Conservation (phyloP, 2,797 vertebrate genomes). For the Euphonia xanthogaster region DNA sequence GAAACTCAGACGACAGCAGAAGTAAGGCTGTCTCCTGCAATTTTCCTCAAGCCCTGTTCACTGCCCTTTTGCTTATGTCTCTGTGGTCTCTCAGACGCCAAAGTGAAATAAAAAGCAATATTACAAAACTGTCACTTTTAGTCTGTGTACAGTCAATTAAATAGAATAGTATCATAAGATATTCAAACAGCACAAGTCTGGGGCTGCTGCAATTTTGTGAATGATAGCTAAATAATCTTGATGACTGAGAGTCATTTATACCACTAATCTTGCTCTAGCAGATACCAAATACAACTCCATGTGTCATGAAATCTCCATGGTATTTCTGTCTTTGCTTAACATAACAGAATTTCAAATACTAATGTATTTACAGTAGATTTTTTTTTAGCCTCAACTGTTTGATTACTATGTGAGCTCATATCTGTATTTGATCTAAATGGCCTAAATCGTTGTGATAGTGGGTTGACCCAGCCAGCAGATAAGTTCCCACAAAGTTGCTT, state of each 20-base stretch:
- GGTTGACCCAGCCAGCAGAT: background rate
- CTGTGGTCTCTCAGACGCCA: background rate
- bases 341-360: background rate
- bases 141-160: background rate
- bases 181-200: background rate
- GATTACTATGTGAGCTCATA: background rate
- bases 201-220: conserved; percentile 6
- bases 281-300: background rate
- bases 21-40: background rate
- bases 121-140: conserved; percentile 34
- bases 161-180: background rate
- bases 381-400: background rate
- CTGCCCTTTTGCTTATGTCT: background rate
- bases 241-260: background rate
- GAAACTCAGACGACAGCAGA: background rate
- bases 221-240: conserved; percentile 39
- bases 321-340: background rate
- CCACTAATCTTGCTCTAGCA: background rate
- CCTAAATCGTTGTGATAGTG: background rate
- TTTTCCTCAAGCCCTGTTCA: background rate
- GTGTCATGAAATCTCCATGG: background rate
- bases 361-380: background rate
- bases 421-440: background rate
- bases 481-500: background rate
- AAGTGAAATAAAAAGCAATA: conserved; percentile 17